Base-by-base conservation (phyloP, 2,888 invertebrate genomes). In the Conus canariensis region DNA sequence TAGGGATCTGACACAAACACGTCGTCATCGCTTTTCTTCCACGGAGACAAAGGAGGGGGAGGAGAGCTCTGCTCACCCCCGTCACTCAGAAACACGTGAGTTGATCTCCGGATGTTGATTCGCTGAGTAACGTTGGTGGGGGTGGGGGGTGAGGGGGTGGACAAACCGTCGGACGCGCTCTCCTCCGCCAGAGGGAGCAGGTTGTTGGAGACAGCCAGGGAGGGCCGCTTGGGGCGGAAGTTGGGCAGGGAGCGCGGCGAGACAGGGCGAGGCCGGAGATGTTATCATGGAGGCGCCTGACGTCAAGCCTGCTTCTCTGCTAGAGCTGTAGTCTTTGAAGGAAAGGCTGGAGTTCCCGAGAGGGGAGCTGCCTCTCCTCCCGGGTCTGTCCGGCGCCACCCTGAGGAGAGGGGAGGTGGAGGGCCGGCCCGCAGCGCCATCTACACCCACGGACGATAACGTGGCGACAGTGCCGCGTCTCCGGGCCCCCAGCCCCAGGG, bases 1-100 rank as follows among this genome's bases (percentile, higher is more conserved):
- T 19, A 16, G 19, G 56, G 16, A 14, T 45, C 86, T 1, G 86
- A 60, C 59, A 59, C 25, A 60, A 88, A 88, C 60, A 80, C 88
- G 25, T n/a, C 64, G 88, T 88, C 88, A 59, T 77, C 77, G n/a
- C 12, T 30, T 59, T 19, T 59, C 25, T 25, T 77, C 12, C 22
- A 19, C 59, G 77, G 88, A 0, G 77, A 88, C 30, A 64, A 9
- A 67, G 86, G 45, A 30, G 45, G 12, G 19, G 70, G 70, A 70
- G 70, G 70, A 64, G 64, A 64, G 8, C 58, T 77, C 4, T 74
- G 25, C 7, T 19, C 30, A 19, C 82, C 83, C 56, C 77, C 77
- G 83, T 88, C 88, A 82, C 88, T 88, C 83, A 88, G 30, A 83
- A 88, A 88, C 88, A 88, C 88, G 88, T 88, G 88, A 88, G 83